These are phyloP conservation scores for Drosophila rubida DNA, from an alignment of 2,888 invertebrate species.

Conservation along the genomic window DNA sequence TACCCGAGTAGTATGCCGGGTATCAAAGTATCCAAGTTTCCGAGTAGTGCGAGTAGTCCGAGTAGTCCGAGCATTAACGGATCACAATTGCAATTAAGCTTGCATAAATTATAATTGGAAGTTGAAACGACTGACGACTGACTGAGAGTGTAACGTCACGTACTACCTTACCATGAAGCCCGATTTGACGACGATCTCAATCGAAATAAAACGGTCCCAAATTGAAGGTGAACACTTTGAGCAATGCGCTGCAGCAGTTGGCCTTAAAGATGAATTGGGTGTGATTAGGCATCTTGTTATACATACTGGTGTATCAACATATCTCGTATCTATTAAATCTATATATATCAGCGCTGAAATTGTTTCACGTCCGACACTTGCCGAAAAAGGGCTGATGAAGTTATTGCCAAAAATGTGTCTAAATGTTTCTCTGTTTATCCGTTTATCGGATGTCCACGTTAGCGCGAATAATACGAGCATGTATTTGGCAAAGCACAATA, in stretches of 20 bases:
- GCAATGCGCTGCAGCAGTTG: conserved; percentile 42
- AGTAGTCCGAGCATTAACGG: conserved; percentile 56
- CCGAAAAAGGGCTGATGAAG: not conserved
- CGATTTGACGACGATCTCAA: conserved; percentile 52
- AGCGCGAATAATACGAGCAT: conserved; percentile 10
- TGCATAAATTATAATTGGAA: conserved; percentile 68
- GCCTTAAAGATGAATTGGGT: conserved; percentile 56
- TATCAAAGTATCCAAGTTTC: not conserved
- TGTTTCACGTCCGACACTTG: not conserved
- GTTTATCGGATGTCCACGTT: conserved; percentile 18
- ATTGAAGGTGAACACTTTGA: conserved; percentile 59
- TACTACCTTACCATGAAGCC: conserved; percentile 69
- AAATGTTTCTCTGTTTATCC: not conserved
- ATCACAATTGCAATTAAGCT: conserved; percentile 63
- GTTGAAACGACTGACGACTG: conserved; percentile 31
- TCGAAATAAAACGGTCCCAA: conserved; percentile 42
- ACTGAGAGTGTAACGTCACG: conserved; percentile 48
- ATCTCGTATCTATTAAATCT: not conserved
- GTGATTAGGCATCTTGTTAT: conserved; percentile 37
- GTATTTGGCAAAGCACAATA: conserved; percentile 46
- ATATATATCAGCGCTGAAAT: not conserved
- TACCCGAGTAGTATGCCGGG: not conserved
- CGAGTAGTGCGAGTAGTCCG: conserved; percentile 25
- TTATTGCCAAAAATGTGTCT: too few species aligned
- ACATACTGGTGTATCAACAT: conserved; percentile 9